A percentile compares a stretch with the other conserved stretches of the same genome.
These are phyloP conservation scores for Miichthys miiuy DNA, from an alignment of 2,797 vertebrate genomes.

Conservation along the genomic window DNA sequence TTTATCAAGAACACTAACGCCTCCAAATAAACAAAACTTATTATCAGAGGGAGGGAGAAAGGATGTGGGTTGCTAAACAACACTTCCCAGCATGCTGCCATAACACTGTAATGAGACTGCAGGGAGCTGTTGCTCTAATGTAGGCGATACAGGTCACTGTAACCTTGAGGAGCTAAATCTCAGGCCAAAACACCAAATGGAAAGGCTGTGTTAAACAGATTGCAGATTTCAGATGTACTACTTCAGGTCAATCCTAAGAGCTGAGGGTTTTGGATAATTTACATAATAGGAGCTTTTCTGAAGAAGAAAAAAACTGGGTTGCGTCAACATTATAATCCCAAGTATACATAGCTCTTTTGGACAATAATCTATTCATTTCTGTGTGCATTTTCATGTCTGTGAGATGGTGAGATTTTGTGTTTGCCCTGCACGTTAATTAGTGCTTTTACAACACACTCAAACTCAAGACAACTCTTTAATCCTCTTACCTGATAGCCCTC, in stretches of 20 bases:
- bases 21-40: slow-evolving; percentile 83
- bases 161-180: slow-evolving; percentile 49
- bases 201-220: slow-evolving; percentile 33
- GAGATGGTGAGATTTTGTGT: slow-evolving; percentile 3
- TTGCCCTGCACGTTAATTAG: background rate
- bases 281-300: background rate
- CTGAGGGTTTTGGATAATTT: slow-evolving; percentile 23
- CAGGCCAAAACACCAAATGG: slow-evolving; percentile 50
- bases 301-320: background rate
- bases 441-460: background rate
- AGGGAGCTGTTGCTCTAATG: slow-evolving; percentile 82
- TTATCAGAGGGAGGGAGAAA: slow-evolving; percentile 84
- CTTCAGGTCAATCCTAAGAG: slow-evolving; percentile 2
- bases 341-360: background rate
- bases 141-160: slow-evolving; percentile 67
- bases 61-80: slow-evolving; percentile 84
- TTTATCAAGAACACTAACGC: slow-evolving; percentile 79
- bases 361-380: background rate
- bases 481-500: slow-evolving; percentile 84
- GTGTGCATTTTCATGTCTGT: background rate
- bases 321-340: background rate
- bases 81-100: slow-evolving; percentile 71
- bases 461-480: background rate
- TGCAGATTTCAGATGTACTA: slow-evolving; percentile 12
- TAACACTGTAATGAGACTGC: slow-evolving; percentile 71